These are phyloP conservation scores for Neoseiulus cucumeris DNA, from an alignment of 1,140 invertebrate species.

Conservation along the genomic window DNA sequence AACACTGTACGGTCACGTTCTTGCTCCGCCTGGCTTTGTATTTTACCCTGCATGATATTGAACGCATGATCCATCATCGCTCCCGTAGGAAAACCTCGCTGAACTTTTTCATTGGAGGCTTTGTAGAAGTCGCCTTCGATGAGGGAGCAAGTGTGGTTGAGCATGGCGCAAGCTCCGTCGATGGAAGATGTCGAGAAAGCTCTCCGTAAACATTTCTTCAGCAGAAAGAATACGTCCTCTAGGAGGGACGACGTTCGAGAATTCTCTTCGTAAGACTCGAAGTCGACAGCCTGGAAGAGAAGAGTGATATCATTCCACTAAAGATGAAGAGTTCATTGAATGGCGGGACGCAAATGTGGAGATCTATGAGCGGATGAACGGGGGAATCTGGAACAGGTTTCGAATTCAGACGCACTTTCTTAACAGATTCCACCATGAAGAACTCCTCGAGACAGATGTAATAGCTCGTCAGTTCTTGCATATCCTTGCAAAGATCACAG, in stretches of 20 bases:
- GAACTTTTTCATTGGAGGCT: constrained; percentile 48
- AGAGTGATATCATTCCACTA: no score
- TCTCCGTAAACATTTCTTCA: constrained; percentile 80
- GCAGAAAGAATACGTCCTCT: constrained; percentile 93
- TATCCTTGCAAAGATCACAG: constrained; percentile 53
- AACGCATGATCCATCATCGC: constrained; percentile 44
- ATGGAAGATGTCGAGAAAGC: constrained; percentile 69
- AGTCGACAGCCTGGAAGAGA: constrained; percentile 43
- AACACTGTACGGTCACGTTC: constrained; percentile 14
- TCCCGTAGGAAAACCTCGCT: constrained; percentile 61
- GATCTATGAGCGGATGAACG: no score
- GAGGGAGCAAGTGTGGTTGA: constrained; percentile 75
- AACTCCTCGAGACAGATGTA: constrained; percentile 86
- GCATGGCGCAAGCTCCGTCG: constrained; percentile 85
- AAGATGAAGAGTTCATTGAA: no score
- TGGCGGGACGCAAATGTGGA: no score
- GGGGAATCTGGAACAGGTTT: no score
- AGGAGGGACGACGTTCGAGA: constrained; percentile 73
- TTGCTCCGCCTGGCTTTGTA: constrained; percentile 1
- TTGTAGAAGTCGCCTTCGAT: constrained; percentile 67
- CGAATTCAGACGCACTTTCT: constrained; percentile 37
- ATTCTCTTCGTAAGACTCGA: constrained; percentile 49
- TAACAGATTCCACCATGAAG: constrained; percentile 85
- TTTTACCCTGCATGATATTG: constrained; percentile 38
- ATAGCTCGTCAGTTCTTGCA: constrained; percentile 72